Conservation (phyloP, 2,113 vertebrate species). For the Gobius niger region DNA sequence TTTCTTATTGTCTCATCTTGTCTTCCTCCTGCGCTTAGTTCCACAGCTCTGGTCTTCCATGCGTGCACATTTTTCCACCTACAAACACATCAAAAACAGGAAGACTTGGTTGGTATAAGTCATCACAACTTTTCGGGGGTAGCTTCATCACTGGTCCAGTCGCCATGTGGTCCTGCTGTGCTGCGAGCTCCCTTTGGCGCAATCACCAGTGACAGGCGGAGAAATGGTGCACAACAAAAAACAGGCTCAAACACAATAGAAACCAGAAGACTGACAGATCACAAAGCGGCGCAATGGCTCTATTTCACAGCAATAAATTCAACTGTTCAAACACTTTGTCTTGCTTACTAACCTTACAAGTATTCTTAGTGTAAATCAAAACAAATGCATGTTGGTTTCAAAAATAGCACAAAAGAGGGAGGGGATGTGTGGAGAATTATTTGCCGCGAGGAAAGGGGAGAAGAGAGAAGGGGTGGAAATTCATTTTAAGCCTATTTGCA, state of each 20-base stretch:
- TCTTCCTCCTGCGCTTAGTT: conserved; percentile 52
- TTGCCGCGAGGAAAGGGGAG: background rate
- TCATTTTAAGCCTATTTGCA: conserved; percentile 55
- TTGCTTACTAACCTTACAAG: background rate
- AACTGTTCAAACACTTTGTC: background rate
- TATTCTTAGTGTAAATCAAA: conserved; percentile 42
- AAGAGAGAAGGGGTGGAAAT: conserved; percentile 27
- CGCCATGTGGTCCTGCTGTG: conserved; percentile 43
- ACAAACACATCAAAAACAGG: conserved; percentile 34
- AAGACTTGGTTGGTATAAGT: conserved; percentile 19
- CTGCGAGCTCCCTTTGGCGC: conserved; percentile 28
- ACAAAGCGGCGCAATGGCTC: background rate
- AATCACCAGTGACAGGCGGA: conserved; percentile 33
- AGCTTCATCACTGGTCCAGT: conserved; percentile 41
- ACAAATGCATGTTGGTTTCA: conserved; percentile 40
- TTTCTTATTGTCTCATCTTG: conserved; percentile 61
- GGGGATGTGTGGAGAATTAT: conserved; percentile 31
- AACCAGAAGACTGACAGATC: background rate
- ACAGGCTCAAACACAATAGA: background rate
- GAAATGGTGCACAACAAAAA: conserved; percentile 6
- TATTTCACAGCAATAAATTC: background rate
- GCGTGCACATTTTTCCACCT: conserved; percentile 56
- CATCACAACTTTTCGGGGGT: conserved; percentile 36
- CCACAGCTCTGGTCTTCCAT: conserved; percentile 33
- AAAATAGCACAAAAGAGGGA: conserved; percentile 22